Percentiles rank a stretch among this genome's conserved stretches.
Evolutionary conservation across 2,113 vertebrate species (phyloP).

Genomic region (Prochilodus magdalenae): DNA sequence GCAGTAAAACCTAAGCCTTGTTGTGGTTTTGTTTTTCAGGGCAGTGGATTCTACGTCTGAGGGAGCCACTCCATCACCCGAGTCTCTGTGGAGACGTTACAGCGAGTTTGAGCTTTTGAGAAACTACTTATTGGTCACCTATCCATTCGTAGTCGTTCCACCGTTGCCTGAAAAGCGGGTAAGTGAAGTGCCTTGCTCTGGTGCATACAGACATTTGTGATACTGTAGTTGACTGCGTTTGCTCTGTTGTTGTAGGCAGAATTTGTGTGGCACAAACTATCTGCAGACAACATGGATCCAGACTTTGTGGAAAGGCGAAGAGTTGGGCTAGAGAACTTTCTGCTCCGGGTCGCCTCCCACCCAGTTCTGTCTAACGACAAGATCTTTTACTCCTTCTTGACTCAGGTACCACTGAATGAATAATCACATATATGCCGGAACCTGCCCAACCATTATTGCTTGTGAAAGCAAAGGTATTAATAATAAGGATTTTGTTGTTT

Average conservation of each 20-base stretch:
- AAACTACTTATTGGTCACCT: slow-evolving; percentile 88
- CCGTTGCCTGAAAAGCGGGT: slow-evolving; percentile 97
- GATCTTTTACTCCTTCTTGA: slow-evolving; percentile 91
- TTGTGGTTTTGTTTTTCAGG: slow-evolving; percentile 64
- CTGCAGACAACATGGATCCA: slow-evolving; percentile 97
- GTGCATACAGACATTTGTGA: neutral
- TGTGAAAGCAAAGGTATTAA: too few relatives aligned
- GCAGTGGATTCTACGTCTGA: slow-evolving; percentile 82
- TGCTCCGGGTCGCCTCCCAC: slow-evolving; percentile 92
- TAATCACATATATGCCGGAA: neutral
- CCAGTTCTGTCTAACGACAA: slow-evolving; percentile 88
- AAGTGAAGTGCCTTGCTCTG: slow-evolving; percentile 58
- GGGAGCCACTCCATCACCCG: slow-evolving; percentile 83
- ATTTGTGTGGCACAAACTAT: slow-evolving; percentile 98
- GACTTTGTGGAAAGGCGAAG: slow-evolving; percentile 95
- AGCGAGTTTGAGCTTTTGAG: slow-evolving; percentile 94
- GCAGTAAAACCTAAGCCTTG: neutral
- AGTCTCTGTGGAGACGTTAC: slow-evolving; percentile 93
- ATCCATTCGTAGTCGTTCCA: slow-evolving; percentile 87
- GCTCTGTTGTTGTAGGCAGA: slow-evolving; percentile 83
- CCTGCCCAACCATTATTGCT: too few relatives aligned
- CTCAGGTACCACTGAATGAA: slow-evolving; percentile 77
- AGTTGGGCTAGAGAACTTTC: slow-evolving; percentile 95
- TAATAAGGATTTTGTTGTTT: too few relatives aligned
- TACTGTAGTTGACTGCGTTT: slow-evolving; percentile 17